These are phyloP conservation scores for Eupithecia inturbata DNA, from an alignment of 2,888 invertebrate genomes.

Conservation along the genomic window DNA sequence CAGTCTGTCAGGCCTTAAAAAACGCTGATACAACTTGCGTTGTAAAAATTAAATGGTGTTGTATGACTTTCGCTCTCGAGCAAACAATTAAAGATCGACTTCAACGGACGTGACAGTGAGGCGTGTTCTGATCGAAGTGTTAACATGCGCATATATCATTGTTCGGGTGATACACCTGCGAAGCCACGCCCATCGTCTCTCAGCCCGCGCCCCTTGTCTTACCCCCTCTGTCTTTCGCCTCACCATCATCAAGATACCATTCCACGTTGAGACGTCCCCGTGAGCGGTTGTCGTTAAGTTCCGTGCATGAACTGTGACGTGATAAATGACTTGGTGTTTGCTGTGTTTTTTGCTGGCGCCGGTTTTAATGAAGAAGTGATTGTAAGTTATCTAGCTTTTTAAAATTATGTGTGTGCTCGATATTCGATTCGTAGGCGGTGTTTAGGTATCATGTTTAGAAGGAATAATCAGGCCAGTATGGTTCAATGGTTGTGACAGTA, in stretches of 20 bases:
- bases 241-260: conserved; percentile 75
- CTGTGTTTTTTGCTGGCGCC: conserved; percentile 51
- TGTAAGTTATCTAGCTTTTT: conserved; percentile 40
- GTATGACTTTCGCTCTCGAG: conserved; percentile 61
- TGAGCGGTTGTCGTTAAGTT: conserved; percentile 60
- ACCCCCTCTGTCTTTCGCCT: conserved; percentile 64
- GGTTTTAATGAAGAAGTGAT: conserved; percentile 34
- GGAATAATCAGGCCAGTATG: background rate
- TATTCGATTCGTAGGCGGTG: background rate
- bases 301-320: conserved; percentile 67
- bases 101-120: conserved; percentile 72
- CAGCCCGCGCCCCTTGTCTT: conserved; percentile 51
- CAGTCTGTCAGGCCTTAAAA: conserved; percentile 6
- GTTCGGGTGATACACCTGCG: conserved; percentile 77
- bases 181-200: conserved; percentile 64
- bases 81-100: conserved; percentile 68
- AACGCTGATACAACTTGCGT: background rate
- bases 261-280: conserved; percentile 69
- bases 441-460: background rate
- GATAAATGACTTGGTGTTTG: conserved; percentile 62
- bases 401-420: conserved; percentile 10
- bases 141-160: conserved; percentile 81
- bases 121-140: conserved; percentile 76
- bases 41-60: conserved; percentile 5
- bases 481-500: too few species aligned